Base-by-base conservation (phyloP, 2,797 vertebrate species). In the Pempheris klunzingeri region DNA sequence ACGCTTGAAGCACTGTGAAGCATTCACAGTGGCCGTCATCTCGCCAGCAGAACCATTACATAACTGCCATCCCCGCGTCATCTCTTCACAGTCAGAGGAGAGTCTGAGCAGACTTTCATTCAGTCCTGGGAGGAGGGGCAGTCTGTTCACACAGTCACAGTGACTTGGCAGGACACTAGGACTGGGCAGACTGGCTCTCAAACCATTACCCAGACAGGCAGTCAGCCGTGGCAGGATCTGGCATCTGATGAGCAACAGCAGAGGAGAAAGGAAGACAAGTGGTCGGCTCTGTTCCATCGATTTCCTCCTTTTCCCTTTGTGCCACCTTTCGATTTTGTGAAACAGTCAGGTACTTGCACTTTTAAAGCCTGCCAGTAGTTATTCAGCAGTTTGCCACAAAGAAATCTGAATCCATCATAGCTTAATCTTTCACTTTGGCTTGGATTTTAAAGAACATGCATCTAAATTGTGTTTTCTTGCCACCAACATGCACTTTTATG, bases 341-440 rank as follows among this genome's bases (percentile, higher is more conserved):
- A 86, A 71, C 55, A 78, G 61, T 64, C 90, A 94, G 94, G 93
- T 94, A 94, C 77, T 71, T 61, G 20, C 28, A 32, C 26, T 28
- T 58, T 17, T 30, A 58, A 62, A 1, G 4, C 39, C 46, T 39
- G 44, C 17, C 12, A 3, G 4, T 26, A 18, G 38, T 30, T 30
- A 32, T 65, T 66, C 63, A 15, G 20, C 28, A 72, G 8, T 71
- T 41, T 46, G 28, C 9, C 1, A 26, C 7, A 13, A 52, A 4
- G 15, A 54, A 28, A 30, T 38, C 61, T 68, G 13, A 44, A 46
- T n/a, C 9, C 26, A 4, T 34, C n/a, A 10, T 26, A 14, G 18
- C 10, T 44, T 14, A 39, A 26, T 66, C 34, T 36, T 20, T 22
- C 20, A 13, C 20, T 44, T 57, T 36, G 69, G 30, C 32, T 65